Evolutionary conservation across 2,113 vertebrate genomes (phyloP), one percentile per base, ranked within the genome.

Genomic region (Danio rerio): DNA sequence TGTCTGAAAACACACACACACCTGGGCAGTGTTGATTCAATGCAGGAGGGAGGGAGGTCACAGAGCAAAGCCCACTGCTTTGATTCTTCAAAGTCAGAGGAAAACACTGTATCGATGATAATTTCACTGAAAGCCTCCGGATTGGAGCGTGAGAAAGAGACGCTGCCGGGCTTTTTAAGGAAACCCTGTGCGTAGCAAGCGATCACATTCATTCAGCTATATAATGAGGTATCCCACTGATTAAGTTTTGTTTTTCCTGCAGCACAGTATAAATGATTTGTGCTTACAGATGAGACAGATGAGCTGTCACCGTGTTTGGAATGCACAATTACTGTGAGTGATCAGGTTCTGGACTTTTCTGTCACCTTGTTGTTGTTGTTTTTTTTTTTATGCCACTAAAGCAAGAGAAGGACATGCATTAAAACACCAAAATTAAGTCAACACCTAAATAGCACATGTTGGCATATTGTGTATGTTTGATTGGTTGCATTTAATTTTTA

Each of bases 61-160:
- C 18, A 3, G 55, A 73, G 70, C 15, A 31, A 63, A 55, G 6
- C 13, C 7, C 42, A 61, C 31, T 1, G 9, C 89, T 92, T 91
- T 91, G 91, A 92, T 90, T 88, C 84, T 82, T 86, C 73, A 89
- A 87, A 92, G 86, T 59, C 82, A 91, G 88, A 78, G 81, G 85
- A 89, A 85, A 88, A 86, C 82, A 81, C 55, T 50, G 87, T 85
- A 87, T 83, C 69, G 79, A 87, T 80, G 87, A 69, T 76, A 77
- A 88, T 83, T 80, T 85, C 50, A 11, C 84, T 8, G 16, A 80
- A 66, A 75, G 61, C 76, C 87, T 82, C 70, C 80, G 69, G 72
- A 85, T 86, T 82, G 63, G 63, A 82, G 21, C 55, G 52, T n/a
- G 55, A 86, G 73, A 81, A 74, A 65, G 47, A 66, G 47, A 71